Percentiles rank a stretch among this genome's conserved stretches.
phyloP scores from a whole-genome alignment of 2,888 invertebrate species.

The Elgonia sp. region DNA sequence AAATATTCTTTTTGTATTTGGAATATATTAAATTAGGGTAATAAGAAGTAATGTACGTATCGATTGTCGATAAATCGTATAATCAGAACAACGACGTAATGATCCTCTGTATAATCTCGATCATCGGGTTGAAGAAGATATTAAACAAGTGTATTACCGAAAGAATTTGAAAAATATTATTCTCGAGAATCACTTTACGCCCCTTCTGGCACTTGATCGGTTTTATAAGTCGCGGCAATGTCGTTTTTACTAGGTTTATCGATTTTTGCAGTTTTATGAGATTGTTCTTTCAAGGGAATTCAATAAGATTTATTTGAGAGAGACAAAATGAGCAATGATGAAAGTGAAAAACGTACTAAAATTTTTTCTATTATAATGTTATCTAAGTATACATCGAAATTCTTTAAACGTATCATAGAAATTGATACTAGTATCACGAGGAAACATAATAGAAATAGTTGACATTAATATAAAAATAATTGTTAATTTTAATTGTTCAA shows the following conservation, averaged over 20 bases:
- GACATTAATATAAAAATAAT: conserved; percentile 5
- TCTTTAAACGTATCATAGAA: conserved; percentile 13
- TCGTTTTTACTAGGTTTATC: conserved; percentile 65
- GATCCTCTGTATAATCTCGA: conserved; percentile 54
- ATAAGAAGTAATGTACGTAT: conserved; percentile 21
- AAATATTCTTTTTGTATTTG: neutral
- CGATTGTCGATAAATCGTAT: conserved; percentile 54
- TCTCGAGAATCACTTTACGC: conserved; percentile 64
- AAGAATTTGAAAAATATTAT: conserved; percentile 60
- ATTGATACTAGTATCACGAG: conserved; percentile 4
- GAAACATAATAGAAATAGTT: conserved; percentile 1
- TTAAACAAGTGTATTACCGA: conserved; percentile 54
- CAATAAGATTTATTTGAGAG: conserved; percentile 63
- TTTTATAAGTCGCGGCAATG: conserved; percentile 57
- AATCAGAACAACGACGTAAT: conserved; percentile 65
- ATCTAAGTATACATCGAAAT: conserved; percentile 23
- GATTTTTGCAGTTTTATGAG: conserved; percentile 65
- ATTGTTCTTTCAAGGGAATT: conserved; percentile 63
- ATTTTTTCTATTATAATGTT: conserved; percentile 42
- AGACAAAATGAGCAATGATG: conserved; percentile 48
- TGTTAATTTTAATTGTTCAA: neutral
- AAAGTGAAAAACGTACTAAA: conserved; percentile 47
- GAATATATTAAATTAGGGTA: conserved; percentile 23
- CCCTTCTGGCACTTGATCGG: conserved; percentile 64
- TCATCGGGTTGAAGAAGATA: conserved; percentile 55